Conservation (phyloP, 2,113 vertebrate species). For the Coregonus clupeaformis region DNA sequence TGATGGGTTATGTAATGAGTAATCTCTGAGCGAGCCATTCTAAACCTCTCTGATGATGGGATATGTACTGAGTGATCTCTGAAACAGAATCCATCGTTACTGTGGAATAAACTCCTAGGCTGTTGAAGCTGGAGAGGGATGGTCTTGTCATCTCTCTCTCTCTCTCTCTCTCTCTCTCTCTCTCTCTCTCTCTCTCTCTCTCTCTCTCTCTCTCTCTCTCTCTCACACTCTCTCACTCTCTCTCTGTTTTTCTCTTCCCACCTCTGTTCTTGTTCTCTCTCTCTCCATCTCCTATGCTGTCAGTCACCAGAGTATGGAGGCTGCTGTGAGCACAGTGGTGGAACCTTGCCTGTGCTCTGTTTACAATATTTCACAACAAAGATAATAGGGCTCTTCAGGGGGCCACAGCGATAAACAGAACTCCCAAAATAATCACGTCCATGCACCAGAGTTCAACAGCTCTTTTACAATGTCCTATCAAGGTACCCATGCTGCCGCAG, state of each 20-base stretch:
- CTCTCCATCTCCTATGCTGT: neutral
- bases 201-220: too few species aligned
- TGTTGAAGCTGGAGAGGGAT: slow-evolving; percentile 13
- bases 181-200: too few species aligned
- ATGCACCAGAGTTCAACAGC: slow-evolving; percentile 35
- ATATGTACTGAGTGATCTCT: neutral
- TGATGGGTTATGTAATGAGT: too few species aligned
- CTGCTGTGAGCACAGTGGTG: slow-evolving; percentile 11
- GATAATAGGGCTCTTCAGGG: slow-evolving; percentile 47
- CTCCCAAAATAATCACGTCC: slow-evolving; percentile 49
- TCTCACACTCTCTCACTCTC: neutral
- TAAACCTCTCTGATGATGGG: neutral
- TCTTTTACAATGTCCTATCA: neutral
- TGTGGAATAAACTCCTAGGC: slow-evolving; percentile 17
- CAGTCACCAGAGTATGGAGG: slow-evolving; percentile 15
- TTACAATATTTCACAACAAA: slow-evolving; percentile 48
- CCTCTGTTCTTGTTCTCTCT: too few species aligned
- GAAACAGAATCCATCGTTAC: slow-evolving; percentile 6
- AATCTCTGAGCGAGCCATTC: too few species aligned
- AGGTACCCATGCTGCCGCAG: too few species aligned
- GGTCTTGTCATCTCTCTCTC: neutral
- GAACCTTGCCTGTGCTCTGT: slow-evolving; percentile 37
- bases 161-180: too few species aligned
- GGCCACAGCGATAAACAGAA: slow-evolving; percentile 42
- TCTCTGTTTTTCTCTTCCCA: neutral